Base-by-base conservation (phyloP, 2,888 invertebrate species). In the Agriopis marginaria region DNA sequence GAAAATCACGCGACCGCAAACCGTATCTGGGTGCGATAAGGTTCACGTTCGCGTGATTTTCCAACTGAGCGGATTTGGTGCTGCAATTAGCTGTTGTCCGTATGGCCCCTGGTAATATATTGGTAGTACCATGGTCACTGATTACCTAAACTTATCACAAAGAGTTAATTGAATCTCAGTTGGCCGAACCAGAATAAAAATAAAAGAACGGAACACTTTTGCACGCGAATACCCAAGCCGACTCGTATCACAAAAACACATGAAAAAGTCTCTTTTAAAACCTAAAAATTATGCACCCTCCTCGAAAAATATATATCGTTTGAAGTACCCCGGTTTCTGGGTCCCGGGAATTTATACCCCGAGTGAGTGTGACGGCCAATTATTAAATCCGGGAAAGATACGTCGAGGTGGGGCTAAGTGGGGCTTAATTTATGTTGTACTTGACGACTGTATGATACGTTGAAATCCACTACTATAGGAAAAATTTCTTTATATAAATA, bases 351-450 rank as follows among this genome's bases (percentile, higher is more conserved):
- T 78, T 78, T 74, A 73, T 75, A 69, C 65, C 63, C 65, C 67
- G 76, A 69, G 73, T 82, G 84, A 71, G 76, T 78, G 75, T 83
- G 83, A 81, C 80, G 72, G 78, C 75, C 78, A 79, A 83, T 83
- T 79, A 82, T 78, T 75, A 76, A 82, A 80, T 76, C 77, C 77
- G 70, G 72, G 74, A 76, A 80, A 79, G 81, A 83, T 79, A 82
- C 79, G 82, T 78, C 66, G 80, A 81, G 80, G 77, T 77, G 75
- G 75, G 72, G 73, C 62, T 76, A 78, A 82, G 79, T 77, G 80
- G 65, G 59, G 72, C 70, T 79, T 78, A 70, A 78, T 72, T 32
- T 75, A 67, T 73, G 75, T 66, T 75, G 74, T 70, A 75, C 39
- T 59, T 12, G 11, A 32, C 40, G 42, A 23, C 10, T 23, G 56